Evolutionary conservation across 2,888 invertebrate species (phyloP).

Genomic region (Amaurobius ferox): DNA sequence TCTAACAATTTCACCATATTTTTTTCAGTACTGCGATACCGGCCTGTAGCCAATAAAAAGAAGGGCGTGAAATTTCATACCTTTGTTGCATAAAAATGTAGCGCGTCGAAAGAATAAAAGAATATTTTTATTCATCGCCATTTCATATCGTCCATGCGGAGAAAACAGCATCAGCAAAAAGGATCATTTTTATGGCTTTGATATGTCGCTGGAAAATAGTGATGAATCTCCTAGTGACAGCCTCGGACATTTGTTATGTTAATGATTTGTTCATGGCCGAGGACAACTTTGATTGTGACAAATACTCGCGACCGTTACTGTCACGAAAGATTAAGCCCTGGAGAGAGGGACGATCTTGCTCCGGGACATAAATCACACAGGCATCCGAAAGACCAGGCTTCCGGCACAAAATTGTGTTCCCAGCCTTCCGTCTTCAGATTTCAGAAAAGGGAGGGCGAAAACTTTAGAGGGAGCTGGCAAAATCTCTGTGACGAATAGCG

Average conservation of each 20-base stretch:
- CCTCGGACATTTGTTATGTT: constrained; percentile 68
- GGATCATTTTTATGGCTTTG: constrained; percentile 53
- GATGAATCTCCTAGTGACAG: constrained; percentile 47
- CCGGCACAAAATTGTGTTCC: constrained; percentile 54
- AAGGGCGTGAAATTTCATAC: background rate
- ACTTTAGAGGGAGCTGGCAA: constrained; percentile 54
- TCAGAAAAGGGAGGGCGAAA: constrained; percentile 36
- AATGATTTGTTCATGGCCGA: constrained; percentile 64
- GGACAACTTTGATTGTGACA: constrained; percentile 71
- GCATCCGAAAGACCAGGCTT: constrained; percentile 57
- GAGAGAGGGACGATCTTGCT: constrained; percentile 58
- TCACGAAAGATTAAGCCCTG: constrained; percentile 67
- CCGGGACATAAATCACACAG: constrained; percentile 57
- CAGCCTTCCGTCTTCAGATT: constrained; percentile 38
- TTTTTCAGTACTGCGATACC: background rate
- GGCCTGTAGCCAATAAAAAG: background rate
- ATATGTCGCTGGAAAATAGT: constrained; percentile 60
- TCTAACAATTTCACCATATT: background rate
- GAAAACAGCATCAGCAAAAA: background rate
- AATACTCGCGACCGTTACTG: constrained; percentile 62
- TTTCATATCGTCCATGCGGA: constrained; percentile 15
- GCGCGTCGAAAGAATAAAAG: background rate
- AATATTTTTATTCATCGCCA: constrained; percentile 22
- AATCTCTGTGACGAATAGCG: constrained; percentile 66
- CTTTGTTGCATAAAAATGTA: constrained; percentile 1